Conservation (phyloP, 1,140 invertebrate species). For the Belonocnema kinseyi region DNA sequence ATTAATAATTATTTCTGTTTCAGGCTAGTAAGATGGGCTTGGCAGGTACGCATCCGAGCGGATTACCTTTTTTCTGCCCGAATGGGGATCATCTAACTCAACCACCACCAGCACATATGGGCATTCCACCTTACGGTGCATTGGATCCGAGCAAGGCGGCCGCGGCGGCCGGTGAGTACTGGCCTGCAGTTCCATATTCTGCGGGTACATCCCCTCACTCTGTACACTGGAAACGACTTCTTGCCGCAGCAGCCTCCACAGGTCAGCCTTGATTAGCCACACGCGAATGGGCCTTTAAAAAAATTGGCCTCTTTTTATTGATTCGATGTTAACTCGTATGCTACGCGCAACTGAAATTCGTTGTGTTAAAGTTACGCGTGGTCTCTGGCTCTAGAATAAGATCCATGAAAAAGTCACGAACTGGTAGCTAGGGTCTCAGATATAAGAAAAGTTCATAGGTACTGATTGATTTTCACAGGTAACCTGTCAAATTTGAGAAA, state of each 20-base stretch:
- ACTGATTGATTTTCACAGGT: no score
- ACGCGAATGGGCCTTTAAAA: neutral
- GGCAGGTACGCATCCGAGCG: slow-evolving; percentile 80
- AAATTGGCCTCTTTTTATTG: no score
- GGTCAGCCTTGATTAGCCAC: slow-evolving; percentile 66
- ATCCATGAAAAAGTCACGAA: no score
- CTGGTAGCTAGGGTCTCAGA: no score
- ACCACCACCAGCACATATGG: slow-evolving; percentile 97
- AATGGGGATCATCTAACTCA: slow-evolving; percentile 89
- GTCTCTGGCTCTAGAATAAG: no score
- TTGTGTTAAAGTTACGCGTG: no score
- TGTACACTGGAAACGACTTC: slow-evolving; percentile 76
- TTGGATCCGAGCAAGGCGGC: slow-evolving; percentile 84
- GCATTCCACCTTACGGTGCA: slow-evolving; percentile 93
- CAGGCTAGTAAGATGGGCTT: slow-evolving; percentile 95
- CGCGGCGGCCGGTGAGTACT: slow-evolving; percentile 77
- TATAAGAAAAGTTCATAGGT: no score
- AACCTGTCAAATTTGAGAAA: no score
- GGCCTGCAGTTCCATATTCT: slow-evolving; percentile 50
- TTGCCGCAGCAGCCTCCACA: slow-evolving; percentile 76
- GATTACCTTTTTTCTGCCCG: slow-evolving; percentile 92
- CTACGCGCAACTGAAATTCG: no score
- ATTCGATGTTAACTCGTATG: no score
- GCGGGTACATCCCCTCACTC: slow-evolving; percentile 65
- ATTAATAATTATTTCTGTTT: slow-evolving; percentile 62